Percentiles rank a stretch among this genome's conserved stretches.
Evolutionary conservation across 2,888 invertebrate species (phyloP).

Genomic region (Atethmia centrago): DNA sequence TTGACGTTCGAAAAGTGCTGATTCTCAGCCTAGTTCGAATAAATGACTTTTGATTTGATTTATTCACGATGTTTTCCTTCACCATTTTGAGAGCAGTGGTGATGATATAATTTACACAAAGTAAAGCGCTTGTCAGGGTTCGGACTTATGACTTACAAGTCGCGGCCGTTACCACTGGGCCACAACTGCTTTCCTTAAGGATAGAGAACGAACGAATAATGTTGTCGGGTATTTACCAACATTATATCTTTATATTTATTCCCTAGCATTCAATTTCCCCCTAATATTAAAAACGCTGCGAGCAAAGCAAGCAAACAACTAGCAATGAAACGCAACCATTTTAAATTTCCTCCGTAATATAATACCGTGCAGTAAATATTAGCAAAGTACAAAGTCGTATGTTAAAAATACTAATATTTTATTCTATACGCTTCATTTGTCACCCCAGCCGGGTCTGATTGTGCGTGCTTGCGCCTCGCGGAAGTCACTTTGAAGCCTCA

Average conservation of each 20-base stretch:
- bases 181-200: too few relatives aligned
- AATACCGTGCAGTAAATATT: slow-evolving; percentile 64
- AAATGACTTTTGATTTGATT: too few relatives aligned
- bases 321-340: slow-evolving; percentile 63
- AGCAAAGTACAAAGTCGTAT: slow-evolving; percentile 62
- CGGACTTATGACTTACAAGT: too few relatives aligned
- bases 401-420: slow-evolving; percentile 71
- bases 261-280: slow-evolving; percentile 8
- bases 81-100: too few relatives aligned
- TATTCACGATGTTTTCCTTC: too few relatives aligned
- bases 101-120: too few relatives aligned
- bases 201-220: too few relatives aligned
- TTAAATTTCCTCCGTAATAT: slow-evolving; percentile 62
- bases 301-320: slow-evolving; percentile 54
- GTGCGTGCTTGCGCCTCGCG: slow-evolving; percentile 72
- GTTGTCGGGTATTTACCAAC: too few relatives aligned
- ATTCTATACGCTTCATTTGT: slow-evolving; percentile 76
- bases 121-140: too few relatives aligned
- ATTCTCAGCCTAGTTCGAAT: too few relatives aligned
- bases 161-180: too few relatives aligned
- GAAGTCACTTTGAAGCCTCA: slow-evolving; percentile 79
- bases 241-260: background rate
- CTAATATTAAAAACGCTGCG: slow-evolving; percentile 57
- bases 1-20: too few relatives aligned
- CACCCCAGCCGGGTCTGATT: slow-evolving; percentile 73